These are phyloP conservation scores for Danaus chrysippus DNA, from an alignment of 2,888 invertebrate species.

Conservation along the genomic window DNA sequence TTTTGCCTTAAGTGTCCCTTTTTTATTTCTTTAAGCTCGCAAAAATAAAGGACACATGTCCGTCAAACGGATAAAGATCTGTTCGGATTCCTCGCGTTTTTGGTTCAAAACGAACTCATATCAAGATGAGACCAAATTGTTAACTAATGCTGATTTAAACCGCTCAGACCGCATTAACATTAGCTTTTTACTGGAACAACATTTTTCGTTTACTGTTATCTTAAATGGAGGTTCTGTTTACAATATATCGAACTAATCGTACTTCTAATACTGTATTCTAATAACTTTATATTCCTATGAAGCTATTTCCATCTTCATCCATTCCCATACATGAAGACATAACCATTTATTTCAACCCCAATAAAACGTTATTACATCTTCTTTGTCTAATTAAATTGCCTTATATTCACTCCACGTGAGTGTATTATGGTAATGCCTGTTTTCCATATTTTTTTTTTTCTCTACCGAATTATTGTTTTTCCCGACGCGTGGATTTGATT, in stretches of 20 bases:
- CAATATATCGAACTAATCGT: too few relatives aligned
- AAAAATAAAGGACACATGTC: conserved; percentile 35
- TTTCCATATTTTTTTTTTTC: conserved; percentile 13
- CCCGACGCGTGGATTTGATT: conserved; percentile 25
- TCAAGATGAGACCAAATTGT: conserved; percentile 1
- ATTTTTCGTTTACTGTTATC: not conserved
- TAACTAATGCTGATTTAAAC: not conserved
- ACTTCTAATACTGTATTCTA: not conserved
- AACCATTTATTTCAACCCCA: conserved; percentile 37
- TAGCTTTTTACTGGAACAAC: not conserved
- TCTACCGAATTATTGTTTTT: conserved; percentile 25
- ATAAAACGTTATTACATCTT: conserved; percentile 64
- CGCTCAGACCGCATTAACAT: not conserved
- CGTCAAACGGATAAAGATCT: conserved; percentile 32
- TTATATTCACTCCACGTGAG: conserved; percentile 25
- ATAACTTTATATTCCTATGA: conserved; percentile 28
- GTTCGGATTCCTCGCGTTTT: conserved; percentile 21
- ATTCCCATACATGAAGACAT: conserved; percentile 49
- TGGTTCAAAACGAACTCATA: conserved; percentile 14
- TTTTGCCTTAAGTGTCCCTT: conserved; percentile 44
- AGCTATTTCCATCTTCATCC: conserved; percentile 20
- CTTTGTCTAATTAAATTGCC: conserved; percentile 62
- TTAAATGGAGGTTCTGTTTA: too few relatives aligned
- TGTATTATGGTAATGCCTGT: conserved; percentile 39
- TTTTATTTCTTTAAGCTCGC: conserved; percentile 37